Conservation (phyloP, 2,113 vertebrate genomes). For the Coturnix japonica region DNA sequence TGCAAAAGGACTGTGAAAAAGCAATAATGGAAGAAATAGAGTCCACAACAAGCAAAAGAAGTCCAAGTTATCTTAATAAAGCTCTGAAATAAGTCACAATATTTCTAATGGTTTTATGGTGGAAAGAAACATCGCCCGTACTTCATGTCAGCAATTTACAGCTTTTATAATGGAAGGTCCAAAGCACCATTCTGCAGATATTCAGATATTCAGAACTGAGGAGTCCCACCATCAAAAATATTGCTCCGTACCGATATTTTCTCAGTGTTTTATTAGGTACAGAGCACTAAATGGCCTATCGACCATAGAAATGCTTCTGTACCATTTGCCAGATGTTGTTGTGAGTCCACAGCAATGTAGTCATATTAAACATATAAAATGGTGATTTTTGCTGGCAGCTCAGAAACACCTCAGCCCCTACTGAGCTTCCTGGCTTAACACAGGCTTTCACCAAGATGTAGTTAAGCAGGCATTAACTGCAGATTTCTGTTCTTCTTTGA, state of each 20-base stretch:
- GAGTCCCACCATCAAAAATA: background rate
- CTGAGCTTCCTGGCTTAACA: background rate
- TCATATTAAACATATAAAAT: conserved; percentile 30
- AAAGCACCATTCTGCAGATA: background rate
- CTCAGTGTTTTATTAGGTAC: background rate
- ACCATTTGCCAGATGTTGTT: conserved; percentile 57
- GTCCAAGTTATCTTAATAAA: background rate
- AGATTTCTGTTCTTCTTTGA: conserved; percentile 27
- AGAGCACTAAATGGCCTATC: conserved; percentile 18
- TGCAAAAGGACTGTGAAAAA: background rate
- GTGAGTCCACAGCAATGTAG: conserved; percentile 10
- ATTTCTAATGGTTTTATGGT: background rate
- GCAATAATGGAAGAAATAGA: background rate
- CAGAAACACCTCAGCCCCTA: background rate
- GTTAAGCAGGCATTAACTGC: background rate
- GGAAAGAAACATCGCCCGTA: background rate
- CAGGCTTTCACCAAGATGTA: background rate
- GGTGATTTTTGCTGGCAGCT: conserved; percentile 2
- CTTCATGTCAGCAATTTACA: background rate
- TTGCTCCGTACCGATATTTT: background rate
- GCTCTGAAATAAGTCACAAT: background rate
- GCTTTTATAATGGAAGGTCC: background rate
- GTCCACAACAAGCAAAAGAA: background rate
- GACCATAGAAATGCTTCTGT: background rate
- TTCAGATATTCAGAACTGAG: background rate